Base-by-base conservation (phyloP, 2,888 invertebrate genomes). In the Parnassius apollo region DNA sequence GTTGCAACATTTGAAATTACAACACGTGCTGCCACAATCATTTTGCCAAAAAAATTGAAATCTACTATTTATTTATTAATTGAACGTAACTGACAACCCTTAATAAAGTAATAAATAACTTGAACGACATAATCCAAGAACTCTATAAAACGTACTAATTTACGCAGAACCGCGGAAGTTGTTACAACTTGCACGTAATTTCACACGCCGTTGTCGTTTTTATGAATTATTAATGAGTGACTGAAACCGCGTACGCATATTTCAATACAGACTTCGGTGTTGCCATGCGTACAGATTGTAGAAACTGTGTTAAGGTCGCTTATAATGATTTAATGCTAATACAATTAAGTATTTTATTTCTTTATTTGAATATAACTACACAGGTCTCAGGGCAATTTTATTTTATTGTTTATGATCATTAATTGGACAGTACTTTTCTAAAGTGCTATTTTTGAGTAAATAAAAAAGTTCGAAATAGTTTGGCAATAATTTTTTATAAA, bases 251-350 rank as follows among this genome's bases (percentile, higher is more conserved):
- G n/a, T 42, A 50, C 42, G 25, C 25, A 11, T 7, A 11, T 25
- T 49, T 49, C 35, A 11, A 57, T 48, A 35, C 49, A 42, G 7
- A 13, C 42, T 42, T 35, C 9, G 13, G 1, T 54, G 53, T 49
- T 57, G 49, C 49, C 42, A 49, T 35, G 48, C 48, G 48, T 49
- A 22, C 35, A 35, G 53, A 53, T 45, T 56, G 49, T 13, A 35
- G 35, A 50, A 57, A 57, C 45, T 18, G 18, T 57, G 57, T 57
- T 42, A 57, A 57, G 57, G 57, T 57, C 57, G 48, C 25, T n/a
- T 18, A 18, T 18, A 18, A 18, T 18, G 18, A 1, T 18, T 2
- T 18, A 9, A 9, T 25, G 35, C 42, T 55, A 55, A 55, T 35
- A 35, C 4, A 35, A 18, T 7, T 4, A 35, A 35, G 35, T 4